phyloP scores from a whole-genome alignment of 1,140 invertebrate genomes.

The Magallana angulata region DNA sequence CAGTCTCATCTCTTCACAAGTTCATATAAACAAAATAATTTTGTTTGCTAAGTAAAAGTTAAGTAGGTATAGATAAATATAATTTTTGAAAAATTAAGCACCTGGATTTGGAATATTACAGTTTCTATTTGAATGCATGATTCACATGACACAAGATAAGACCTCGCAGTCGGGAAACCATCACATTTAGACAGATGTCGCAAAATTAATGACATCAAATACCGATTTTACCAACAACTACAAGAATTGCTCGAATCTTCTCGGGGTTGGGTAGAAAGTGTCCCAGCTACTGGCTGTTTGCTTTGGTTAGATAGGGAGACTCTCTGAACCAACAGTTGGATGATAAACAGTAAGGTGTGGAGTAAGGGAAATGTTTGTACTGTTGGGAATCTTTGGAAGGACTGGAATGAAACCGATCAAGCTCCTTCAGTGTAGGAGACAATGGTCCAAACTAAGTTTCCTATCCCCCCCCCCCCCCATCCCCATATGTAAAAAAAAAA shows the following conservation, averaged over 20 bases:
- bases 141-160: not conserved
- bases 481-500: too few relatives aligned
- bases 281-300: not conserved
- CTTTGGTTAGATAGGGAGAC: slow-evolving; percentile 24
- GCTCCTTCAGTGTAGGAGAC: too few relatives aligned
- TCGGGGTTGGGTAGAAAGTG: not conserved
- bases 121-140: slow-evolving; percentile 21
- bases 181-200: slow-evolving; percentile 34
- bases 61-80: slow-evolving; percentile 35
- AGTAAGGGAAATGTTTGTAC: not conserved
- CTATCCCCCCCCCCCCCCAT: too few relatives aligned
- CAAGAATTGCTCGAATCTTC: not conserved
- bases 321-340: not conserved
- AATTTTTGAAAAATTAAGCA: slow-evolving; percentile 35
- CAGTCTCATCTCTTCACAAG: not conserved
- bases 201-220: slow-evolving; percentile 35
- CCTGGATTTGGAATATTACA: slow-evolving; percentile 13
- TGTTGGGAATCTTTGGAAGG: not conserved
- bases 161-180: slow-evolving; percentile 18
- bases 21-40: not conserved
- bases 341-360: slow-evolving; percentile 26
- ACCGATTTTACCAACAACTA: slow-evolving; percentile 28
- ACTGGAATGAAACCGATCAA: not conserved
- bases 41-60: slow-evolving; percentile 26
- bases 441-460: too few relatives aligned